Evolutionary conservation across 2,113 vertebrate species (phyloP).

Genomic region (Ameiurus melas): DNA sequence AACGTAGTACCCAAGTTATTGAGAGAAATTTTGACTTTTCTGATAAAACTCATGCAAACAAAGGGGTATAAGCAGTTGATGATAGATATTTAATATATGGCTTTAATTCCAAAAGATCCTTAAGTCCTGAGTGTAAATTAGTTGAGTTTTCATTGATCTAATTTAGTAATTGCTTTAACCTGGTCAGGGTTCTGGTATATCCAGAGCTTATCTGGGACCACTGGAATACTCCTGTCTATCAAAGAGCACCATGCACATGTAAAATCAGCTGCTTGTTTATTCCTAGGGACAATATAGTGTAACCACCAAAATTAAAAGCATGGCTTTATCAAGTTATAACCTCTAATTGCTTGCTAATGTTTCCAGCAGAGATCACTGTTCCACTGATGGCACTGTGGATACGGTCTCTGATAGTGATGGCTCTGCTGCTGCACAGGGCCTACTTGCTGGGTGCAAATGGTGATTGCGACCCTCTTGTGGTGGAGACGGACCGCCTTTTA

Average conservation of each 20-base stretch:
- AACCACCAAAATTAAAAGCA: neutral
- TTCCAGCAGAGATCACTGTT: neutral
- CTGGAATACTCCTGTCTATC: neutral
- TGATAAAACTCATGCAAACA: neutral
- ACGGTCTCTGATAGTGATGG: neutral
- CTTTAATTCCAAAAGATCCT: neutral
- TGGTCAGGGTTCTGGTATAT: neutral
- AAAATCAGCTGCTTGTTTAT: neutral
- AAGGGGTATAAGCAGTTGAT: neutral
- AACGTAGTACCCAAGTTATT: neutral
- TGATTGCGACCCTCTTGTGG: constrained; percentile 41
- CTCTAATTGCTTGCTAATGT: neutral
- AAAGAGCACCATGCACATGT: neutral
- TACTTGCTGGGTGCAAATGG: neutral
- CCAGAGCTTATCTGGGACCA: neutral
- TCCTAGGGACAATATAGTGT: neutral
- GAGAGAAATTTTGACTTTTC: neutral
- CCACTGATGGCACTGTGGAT: neutral
- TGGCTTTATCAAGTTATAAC: neutral
- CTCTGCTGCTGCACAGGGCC: neutral
- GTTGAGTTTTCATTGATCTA: neutral
- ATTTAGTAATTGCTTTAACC: neutral
- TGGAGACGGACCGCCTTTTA: constrained; percentile 64
- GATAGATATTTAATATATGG: neutral
- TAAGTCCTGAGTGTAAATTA: neutral